phyloP scores from a whole-genome alignment of 2,113 vertebrate species.

The Hippocampus guttulatus region DNA sequence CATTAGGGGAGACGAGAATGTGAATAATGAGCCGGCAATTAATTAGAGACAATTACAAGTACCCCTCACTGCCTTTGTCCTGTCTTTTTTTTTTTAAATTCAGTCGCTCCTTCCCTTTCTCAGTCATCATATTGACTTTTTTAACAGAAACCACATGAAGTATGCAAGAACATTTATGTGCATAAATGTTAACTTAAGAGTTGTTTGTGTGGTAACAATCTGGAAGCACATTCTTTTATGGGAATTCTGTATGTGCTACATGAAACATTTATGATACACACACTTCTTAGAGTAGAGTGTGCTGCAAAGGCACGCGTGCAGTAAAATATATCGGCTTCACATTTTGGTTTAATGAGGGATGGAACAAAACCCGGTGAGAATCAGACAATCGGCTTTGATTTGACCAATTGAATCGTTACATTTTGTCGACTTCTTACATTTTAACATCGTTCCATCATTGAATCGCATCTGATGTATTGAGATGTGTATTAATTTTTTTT shows the following conservation, averaged over 20 bases:
- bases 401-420: too few relatives aligned
- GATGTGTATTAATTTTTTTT: too few relatives aligned
- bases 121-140: background rate
- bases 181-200: background rate
- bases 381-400: too few relatives aligned
- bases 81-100: background rate
- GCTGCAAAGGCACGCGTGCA: background rate
- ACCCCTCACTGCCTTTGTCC: constrained; percentile 18
- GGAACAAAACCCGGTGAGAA: background rate
- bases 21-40: constrained; percentile 54
- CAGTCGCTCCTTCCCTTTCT: background rate
- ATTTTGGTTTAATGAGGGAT: background rate
- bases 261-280: background rate
- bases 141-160: background rate
- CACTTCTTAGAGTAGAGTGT: background rate
- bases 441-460: too few relatives aligned
- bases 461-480: too few relatives aligned
- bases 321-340: too few relatives aligned
- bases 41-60: constrained; percentile 48
- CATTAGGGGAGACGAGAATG: constrained; percentile 43
- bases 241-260: background rate
- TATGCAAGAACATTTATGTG: background rate
- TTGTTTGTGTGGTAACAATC: background rate
- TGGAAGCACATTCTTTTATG: background rate
- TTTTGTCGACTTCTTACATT: too few relatives aligned